Conservation (phyloP, 2,888 invertebrate genomes). For the Spodoptera picta region DNA sequence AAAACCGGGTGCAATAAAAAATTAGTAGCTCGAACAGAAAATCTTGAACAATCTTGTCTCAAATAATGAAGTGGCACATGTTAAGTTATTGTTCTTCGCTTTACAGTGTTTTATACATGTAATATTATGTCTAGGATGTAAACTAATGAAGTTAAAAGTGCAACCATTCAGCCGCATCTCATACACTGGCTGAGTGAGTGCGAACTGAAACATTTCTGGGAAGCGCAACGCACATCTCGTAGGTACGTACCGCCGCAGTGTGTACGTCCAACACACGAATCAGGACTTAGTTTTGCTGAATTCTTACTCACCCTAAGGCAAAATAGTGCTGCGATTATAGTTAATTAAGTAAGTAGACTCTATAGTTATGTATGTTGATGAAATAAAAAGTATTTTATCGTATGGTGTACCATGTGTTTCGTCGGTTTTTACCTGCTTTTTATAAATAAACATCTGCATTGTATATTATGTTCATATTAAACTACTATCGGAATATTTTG, state of each 20-base stretch:
- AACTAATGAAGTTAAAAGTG: conserved; percentile 7
- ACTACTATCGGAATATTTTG: conserved; percentile 71
- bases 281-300: conserved; percentile 29
- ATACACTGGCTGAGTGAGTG: conserved; percentile 33
- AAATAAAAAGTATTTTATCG: conserved; percentile 74
- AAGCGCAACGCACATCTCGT: conserved; percentile 31
- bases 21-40: conserved; percentile 12
- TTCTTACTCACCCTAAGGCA: conserved; percentile 25
- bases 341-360: conserved; percentile 68
- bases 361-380: conserved; percentile 66
- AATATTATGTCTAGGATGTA: conserved; percentile 20
- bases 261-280: too few relatives aligned
- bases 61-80: conserved; percentile 22
- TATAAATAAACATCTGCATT: conserved; percentile 86
- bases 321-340: conserved; percentile 43
- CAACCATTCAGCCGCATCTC: conserved; percentile 41
- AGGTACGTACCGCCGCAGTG: conserved; percentile 2
- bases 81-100: conserved; percentile 24
- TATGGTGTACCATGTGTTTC: conserved; percentile 79
- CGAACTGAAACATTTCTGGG: conserved; percentile 9
- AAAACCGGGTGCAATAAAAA: conserved; percentile 48
- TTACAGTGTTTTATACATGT: conserved; percentile 29
- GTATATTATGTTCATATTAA: conserved; percentile 89
- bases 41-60: conserved; percentile 29
- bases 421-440: conserved; percentile 86